phyloP scores from a whole-genome alignment of 2,888 invertebrate genomes.

The Drosophila crucigera region DNA sequence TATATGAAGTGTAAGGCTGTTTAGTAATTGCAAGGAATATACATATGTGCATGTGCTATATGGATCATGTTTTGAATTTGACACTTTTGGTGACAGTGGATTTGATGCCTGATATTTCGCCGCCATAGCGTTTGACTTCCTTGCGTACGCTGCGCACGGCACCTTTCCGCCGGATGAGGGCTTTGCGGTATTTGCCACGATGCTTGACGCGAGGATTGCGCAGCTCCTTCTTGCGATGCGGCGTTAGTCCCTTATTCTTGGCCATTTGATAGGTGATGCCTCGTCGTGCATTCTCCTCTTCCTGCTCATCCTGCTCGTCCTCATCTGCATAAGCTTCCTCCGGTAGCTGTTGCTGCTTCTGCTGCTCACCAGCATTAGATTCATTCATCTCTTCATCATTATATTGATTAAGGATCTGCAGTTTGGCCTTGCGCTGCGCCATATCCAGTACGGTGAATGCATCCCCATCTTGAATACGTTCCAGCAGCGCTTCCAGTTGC shows the following conservation, averaged over 20 bases:
- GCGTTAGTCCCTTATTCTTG: conserved; percentile 97
- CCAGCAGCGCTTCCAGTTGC: conserved; percentile 89
- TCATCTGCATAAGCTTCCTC: conserved; percentile 82
- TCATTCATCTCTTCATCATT: not conserved
- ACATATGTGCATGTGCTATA: conserved; percentile 7
- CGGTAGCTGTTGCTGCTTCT: conserved; percentile 35
- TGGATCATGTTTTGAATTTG: conserved; percentile 88
- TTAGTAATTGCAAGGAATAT: conserved; percentile 4
- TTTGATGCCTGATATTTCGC: conserved; percentile 97
- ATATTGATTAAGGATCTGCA: conserved; percentile 64
- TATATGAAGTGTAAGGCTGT: not conserved
- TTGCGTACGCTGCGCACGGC: conserved; percentile 94
- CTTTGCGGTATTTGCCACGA: conserved; percentile 95
- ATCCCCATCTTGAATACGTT: conserved; percentile 86
- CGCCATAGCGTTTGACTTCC: conserved; percentile 93
- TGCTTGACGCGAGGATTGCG: conserved; percentile 98
- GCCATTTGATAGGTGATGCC: conserved; percentile 96
- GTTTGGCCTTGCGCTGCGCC: conserved; percentile 57
- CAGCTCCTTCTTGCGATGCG: conserved; percentile 95
- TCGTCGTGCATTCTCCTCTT: conserved; percentile 87
- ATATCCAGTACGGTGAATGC: conserved; percentile 69
- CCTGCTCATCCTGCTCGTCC: conserved; percentile 83
- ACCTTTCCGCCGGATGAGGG: conserved; percentile 96
- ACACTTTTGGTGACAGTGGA: conserved; percentile 94
- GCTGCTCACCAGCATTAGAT: not conserved